phyloP scores from a whole-genome alignment of 2,888 invertebrate genomes.

The Tortricodes alternella region DNA sequence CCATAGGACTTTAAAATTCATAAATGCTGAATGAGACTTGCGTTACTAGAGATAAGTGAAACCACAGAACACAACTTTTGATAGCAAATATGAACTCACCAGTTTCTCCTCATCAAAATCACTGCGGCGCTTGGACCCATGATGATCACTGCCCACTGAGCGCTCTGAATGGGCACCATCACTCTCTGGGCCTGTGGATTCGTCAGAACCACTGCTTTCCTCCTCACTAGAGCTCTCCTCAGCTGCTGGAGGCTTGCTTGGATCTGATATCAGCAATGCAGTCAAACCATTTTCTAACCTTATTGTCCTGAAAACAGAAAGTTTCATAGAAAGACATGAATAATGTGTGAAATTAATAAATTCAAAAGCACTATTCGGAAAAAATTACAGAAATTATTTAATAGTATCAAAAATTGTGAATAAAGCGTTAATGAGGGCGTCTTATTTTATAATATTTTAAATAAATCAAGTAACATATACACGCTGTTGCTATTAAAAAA shows the following conservation, averaged over 20 bases:
- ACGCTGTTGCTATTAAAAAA: neutral
- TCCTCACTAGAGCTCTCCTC: constrained; percentile 63
- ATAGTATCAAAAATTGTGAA: rapidly evolving
- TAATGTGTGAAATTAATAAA: too few species aligned
- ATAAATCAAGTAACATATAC: neutral
- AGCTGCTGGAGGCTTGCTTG: constrained; percentile 50
- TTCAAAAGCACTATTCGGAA: neutral
- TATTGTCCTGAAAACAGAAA: constrained; percentile 77
- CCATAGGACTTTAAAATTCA: too few species aligned
- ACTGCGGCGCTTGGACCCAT: constrained; percentile 52
- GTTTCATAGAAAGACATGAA: neutral
- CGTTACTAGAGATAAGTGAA: too few species aligned
- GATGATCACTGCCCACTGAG: constrained; percentile 64
- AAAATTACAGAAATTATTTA: neutral
- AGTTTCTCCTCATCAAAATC: constrained; percentile 75
- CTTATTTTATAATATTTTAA: neutral
- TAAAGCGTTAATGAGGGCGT: neutral
- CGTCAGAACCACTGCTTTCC: constrained; percentile 58
- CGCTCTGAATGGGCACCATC: constrained; percentile 61
- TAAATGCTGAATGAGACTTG: too few species aligned
- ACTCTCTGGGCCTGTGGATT: constrained; percentile 67
- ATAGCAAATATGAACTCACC: too few species aligned
- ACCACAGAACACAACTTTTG: too few species aligned
- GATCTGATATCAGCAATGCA: constrained; percentile 88
- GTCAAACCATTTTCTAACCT: constrained; percentile 87